Evolutionary conservation across 2,797 vertebrate genomes (phyloP).

Genomic region (Manis javanica): DNA sequence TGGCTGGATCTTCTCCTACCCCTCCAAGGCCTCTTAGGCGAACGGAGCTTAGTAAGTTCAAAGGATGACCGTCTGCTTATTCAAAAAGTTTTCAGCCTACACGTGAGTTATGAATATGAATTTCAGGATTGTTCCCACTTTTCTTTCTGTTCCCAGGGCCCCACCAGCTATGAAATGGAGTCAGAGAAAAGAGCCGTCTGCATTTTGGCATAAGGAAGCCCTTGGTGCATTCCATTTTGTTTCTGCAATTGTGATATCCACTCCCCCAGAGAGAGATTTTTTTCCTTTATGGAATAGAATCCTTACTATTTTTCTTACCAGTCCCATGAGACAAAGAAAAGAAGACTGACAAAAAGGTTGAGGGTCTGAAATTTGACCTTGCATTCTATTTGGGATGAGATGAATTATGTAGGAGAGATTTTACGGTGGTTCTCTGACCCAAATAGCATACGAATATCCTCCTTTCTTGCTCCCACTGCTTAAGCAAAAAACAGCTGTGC

Average conservation of each 20-base stretch:
- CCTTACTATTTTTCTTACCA: conserved; percentile 82
- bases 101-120: background rate
- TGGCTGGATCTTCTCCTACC: background rate
- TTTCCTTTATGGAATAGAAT: conserved; percentile 80
- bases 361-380: conserved; percentile 78
- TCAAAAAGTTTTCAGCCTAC: background rate
- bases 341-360: conserved; percentile 74
- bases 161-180: conserved; percentile 50
- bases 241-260: conserved; percentile 68
- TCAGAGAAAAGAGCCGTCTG: conserved; percentile 67
- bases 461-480: conserved; percentile 16
- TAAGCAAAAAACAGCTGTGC: conserved; percentile 85
- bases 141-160: conserved; percentile 77
- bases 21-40: background rate
- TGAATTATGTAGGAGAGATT: conserved; percentile 51
- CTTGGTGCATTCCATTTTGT: conserved; percentile 67
- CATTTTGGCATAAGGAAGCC: conserved; percentile 74
- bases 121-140: conserved; percentile 8
- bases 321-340: conserved; percentile 73
- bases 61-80: background rate
- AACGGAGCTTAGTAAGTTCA: background rate
- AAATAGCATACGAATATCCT: background rate
- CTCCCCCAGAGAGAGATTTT: conserved; percentile 75
- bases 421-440: conserved; percentile 52
- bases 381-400: background rate